Percentiles rank a stretch among this genome's conserved stretches.
Evolutionary conservation across 1,140 invertebrate species (phyloP).

Genomic region (Leucophenga varia): DNA sequence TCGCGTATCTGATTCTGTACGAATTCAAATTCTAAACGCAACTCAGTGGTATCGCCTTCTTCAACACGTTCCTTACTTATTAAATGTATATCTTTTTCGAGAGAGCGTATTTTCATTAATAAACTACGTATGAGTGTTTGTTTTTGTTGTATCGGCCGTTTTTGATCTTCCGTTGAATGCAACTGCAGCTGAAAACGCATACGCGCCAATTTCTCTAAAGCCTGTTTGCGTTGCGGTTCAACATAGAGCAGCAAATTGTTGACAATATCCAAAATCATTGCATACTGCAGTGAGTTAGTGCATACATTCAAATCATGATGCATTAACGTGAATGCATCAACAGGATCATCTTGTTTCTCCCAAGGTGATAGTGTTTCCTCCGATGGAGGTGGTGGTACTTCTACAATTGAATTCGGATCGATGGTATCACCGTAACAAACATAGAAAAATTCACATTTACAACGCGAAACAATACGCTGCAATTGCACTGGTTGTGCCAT

Average conservation of each 20-base stretch:
- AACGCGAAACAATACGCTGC: conserved; percentile 94
- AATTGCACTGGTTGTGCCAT: conserved; percentile 65
- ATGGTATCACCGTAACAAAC: conserved; percentile 88
- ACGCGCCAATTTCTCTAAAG: conserved; percentile 81
- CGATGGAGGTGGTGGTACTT: conserved; percentile 68
- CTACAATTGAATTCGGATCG: conserved; percentile 66
- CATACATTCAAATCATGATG: conserved; percentile 97
- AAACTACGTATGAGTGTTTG: conserved; percentile 84
- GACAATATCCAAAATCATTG: conserved; percentile 94
- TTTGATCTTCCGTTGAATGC: conserved; percentile 85
- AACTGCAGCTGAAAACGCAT: conserved; percentile 93
- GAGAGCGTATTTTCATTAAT: conserved; percentile 74
- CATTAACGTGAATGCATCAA: conserved; percentile 96
- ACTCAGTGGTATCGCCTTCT: conserved; percentile 66
- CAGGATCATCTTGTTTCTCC: conserved; percentile 79
- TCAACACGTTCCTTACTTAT: conserved; percentile 79
- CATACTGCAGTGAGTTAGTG: conserved; percentile 94
- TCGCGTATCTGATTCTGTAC: conserved; percentile 74
- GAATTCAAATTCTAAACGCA: conserved; percentile 74
- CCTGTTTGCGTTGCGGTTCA: conserved; percentile 92
- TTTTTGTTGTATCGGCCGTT: conserved; percentile 86
- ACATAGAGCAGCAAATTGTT: conserved; percentile 97
- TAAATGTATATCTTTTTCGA: conserved; percentile 90
- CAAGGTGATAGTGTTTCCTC: conserved; percentile 70
- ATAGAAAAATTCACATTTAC: conserved; percentile 97